These are phyloP conservation scores for Oncorhynchus mykiss DNA, from an alignment of 2,113 vertebrate genomes.

Conservation along the genomic window DNA sequence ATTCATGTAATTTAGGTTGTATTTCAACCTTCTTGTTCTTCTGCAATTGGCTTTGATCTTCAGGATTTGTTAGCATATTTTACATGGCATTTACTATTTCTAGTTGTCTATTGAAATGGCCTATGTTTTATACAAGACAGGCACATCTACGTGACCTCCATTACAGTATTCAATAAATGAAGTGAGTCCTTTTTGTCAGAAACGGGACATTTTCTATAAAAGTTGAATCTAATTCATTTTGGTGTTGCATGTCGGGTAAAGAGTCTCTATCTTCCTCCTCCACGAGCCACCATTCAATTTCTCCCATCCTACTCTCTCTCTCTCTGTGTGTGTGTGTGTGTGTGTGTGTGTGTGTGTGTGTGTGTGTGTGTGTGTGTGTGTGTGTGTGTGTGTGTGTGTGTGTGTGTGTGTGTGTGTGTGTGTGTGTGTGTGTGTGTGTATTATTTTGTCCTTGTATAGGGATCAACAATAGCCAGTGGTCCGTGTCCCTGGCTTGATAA, in stretches of 20 bases:
- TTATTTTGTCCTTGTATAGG: slow-evolving; percentile 52
- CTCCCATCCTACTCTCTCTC: not conserved
- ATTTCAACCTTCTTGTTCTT: not conserved
- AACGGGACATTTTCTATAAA: too few species aligned
- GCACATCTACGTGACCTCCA: too few species aligned
- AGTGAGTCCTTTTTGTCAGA: not conserved
- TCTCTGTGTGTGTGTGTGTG: slow-evolving; percentile 15
- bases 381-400: slow-evolving; percentile 23
- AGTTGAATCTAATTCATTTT: too few species aligned
- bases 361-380: slow-evolving; percentile 23
- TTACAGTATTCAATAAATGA: not conserved
- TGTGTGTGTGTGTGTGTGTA: slow-evolving; percentile 25
- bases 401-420: slow-evolving; percentile 19
- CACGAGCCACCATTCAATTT: too few species aligned
- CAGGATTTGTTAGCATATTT: not conserved
- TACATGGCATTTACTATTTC: not conserved
- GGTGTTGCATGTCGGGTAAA: too few species aligned
- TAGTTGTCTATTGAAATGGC: not conserved
- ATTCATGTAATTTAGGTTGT: not conserved
- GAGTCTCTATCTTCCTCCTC: too few species aligned
- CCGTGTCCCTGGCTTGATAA: slow-evolving; percentile 61
- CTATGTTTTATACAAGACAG: too few species aligned
- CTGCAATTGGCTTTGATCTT: not conserved
- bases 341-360: slow-evolving; percentile 26
- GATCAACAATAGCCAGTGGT: slow-evolving; percentile 55